Percentiles rank a stretch among this genome's conserved stretches.
Conservation (phyloP, 2,113 vertebrate species). For the Ammodytes marinus region DNA sequence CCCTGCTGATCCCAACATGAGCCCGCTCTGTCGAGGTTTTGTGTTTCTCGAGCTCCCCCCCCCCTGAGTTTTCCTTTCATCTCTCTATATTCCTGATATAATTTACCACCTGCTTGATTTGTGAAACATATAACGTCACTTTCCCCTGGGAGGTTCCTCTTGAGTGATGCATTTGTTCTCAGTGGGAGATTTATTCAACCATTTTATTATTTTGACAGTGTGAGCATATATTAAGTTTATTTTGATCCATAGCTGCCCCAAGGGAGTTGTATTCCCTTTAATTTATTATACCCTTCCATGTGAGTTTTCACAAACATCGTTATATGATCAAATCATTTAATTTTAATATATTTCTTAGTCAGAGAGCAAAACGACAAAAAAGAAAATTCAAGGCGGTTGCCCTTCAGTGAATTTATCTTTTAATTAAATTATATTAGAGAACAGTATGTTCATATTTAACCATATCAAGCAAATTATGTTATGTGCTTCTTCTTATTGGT, state of each 20-base stretch:
- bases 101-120: background rate
- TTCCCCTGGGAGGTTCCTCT: background rate
- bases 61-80: background rate
- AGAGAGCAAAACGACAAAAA: too few relatives aligned
- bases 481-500: background rate
- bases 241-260: background rate
- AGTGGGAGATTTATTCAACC: conserved; percentile 6
- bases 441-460: background rate
- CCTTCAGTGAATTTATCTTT: background rate
- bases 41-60: too few relatives aligned
- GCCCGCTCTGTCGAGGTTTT: conserved; percentile 14
- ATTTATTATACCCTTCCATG: background rate
- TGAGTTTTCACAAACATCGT: background rate
- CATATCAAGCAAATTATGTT: background rate
- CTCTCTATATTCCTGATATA: background rate
- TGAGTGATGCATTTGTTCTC: background rate
- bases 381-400: too few relatives aligned
- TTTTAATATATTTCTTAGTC: too few relatives aligned
- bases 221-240: background rate
- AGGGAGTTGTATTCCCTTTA: background rate
- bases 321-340: background rate
- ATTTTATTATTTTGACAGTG: background rate
- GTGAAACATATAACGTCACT: conserved; percentile 15
- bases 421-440: background rate
- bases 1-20: conserved; percentile 40